Conservation (phyloP, 1,140 invertebrate species). For the Tetragonula clypearis region DNA sequence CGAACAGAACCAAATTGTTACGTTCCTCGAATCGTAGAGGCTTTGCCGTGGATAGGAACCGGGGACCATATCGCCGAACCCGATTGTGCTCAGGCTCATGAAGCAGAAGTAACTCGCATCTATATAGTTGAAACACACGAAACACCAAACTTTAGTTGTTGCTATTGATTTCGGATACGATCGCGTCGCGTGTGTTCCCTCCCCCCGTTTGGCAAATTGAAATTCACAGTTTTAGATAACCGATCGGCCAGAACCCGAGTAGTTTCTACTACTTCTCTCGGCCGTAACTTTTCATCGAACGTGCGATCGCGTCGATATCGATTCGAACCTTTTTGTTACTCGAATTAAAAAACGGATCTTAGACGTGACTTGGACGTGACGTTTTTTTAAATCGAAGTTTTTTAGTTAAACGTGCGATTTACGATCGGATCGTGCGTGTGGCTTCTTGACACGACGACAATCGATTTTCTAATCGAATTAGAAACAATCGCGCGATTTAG, state of each 20-base stretch:
- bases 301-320: background rate
- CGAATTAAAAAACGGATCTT: too few relatives aligned
- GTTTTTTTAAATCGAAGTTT: too few relatives aligned
- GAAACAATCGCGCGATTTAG: background rate
- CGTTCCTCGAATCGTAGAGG: constrained; percentile 84
- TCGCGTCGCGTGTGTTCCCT: too few relatives aligned
- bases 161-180: background rate
- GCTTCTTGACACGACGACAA: background rate
- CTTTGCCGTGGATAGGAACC: constrained; percentile 85
- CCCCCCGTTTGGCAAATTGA: too few relatives aligned
- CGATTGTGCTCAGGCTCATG: constrained; percentile 95
- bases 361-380: too few relatives aligned
- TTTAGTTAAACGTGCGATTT: too few relatives aligned
- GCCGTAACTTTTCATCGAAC: background rate
- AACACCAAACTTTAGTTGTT: constrained; percentile 30
- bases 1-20: constrained; percentile 94
- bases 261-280: background rate
- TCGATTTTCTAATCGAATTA: background rate
- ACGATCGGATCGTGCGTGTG: too few relatives aligned
- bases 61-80: constrained; percentile 94
- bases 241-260: too few relatives aligned
- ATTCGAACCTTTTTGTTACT: background rate
- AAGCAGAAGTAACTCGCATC: constrained; percentile 98
- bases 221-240: too few relatives aligned
- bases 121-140: constrained; percentile 63